Evolutionary conservation across 2,797 vertebrate species (phyloP).

Genomic region (Gallinago nigripennis): DNA sequence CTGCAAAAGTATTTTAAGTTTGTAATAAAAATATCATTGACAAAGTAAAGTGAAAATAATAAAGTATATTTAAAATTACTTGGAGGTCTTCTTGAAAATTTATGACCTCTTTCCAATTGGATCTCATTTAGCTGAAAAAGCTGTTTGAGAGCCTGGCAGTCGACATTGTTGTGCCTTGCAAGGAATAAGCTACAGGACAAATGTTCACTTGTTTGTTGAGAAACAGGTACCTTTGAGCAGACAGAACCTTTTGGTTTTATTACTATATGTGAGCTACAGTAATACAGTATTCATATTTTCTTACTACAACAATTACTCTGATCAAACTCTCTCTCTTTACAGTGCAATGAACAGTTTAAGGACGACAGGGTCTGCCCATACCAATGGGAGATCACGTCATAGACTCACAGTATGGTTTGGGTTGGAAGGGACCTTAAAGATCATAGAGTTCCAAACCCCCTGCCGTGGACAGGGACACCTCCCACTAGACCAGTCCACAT

Average conservation of each 20-base stretch:
- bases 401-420: no score
- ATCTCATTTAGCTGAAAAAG: slow-evolving; percentile 44
- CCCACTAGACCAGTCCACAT: rapidly evolving
- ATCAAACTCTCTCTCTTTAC: not conserved
- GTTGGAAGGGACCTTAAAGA: no score
- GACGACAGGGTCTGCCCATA: not conserved
- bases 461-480: not conserved
- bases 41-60: slow-evolving; percentile 61
- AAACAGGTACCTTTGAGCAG: not conserved
- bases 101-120: slow-evolving; percentile 11
- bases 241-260: not conserved
- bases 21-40: slow-evolving; percentile 58
- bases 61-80: slow-evolving; percentile 55
- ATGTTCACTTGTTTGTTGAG: not conserved
- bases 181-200: not conserved
- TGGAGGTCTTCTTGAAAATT: slow-evolving; percentile 51
- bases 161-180: not conserved
- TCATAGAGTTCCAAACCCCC: not conserved
- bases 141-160: not conserved
- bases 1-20: slow-evolving; percentile 55
- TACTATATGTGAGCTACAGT: not conserved
- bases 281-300: not conserved
- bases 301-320: not conserved
- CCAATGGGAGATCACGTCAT: rapidly evolving
- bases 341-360: not conserved